A percentile compares a stretch with the other conserved stretches of the same genome.
These are phyloP conservation scores for Platycheirus albimanus DNA, from an alignment of 2,888 invertebrate species.

Conservation along the genomic window DNA sequence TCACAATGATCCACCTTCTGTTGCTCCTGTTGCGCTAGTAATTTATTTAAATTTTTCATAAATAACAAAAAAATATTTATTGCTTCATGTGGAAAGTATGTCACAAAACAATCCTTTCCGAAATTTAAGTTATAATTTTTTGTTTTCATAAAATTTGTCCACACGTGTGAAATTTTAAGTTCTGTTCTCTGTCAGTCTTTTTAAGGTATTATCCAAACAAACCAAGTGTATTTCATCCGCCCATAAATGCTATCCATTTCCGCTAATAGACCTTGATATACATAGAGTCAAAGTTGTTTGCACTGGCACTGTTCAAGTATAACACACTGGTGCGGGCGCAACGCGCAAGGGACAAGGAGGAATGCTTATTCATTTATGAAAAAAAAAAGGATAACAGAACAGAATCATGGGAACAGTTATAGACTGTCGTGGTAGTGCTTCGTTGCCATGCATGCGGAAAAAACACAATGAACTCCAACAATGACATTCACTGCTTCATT, in stretches of 20 bases:
- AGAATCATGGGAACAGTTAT: slow-evolving; percentile 5
- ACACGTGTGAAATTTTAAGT: slow-evolving; percentile 29
- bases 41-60: no score
- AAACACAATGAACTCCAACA: slow-evolving; percentile 42
- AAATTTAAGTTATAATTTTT: slow-evolving; percentile 23
- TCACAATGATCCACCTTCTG: no score
- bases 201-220: slow-evolving; percentile 24
- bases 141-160: not conserved
- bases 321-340: not conserved
- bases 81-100: slow-evolving; percentile 7
- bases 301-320: slow-evolving; percentile 3
- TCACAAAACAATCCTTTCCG: slow-evolving; percentile 26
- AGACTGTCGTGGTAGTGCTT: not conserved
- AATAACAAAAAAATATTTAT: not conserved
- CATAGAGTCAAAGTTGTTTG: slow-evolving; percentile 47
- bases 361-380: slow-evolving; percentile 49
- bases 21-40: no score
- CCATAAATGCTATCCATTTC: slow-evolving; percentile 59
- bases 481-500: slow-evolving; percentile 39
- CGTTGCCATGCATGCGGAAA: slow-evolving; percentile 22
- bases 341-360: not conserved
- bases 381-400: slow-evolving; percentile 19
- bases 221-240: slow-evolving; percentile 32
- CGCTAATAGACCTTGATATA: slow-evolving; percentile 63
- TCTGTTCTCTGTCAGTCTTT: slow-evolving; percentile 30